Evolutionary conservation across 2,113 vertebrate species (phyloP), one percentile per base, ranked within the genome.

Genomic region (Pungitius pungitius): DNA sequence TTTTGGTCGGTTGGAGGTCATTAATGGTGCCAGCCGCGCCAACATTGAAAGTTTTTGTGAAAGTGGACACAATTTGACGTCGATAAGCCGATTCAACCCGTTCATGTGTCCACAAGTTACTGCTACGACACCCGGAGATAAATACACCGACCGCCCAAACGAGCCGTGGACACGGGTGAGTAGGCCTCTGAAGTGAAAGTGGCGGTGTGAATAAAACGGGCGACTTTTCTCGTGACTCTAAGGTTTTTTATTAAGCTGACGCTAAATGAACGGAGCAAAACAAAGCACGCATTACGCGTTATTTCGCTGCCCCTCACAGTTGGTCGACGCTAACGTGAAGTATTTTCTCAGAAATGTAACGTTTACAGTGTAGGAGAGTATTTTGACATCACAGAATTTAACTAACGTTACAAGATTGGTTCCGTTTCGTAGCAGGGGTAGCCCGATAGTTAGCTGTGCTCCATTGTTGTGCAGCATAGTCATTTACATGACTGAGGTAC

Each of bases 41-140:
- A 89, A 78, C 61, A 43, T 88, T 77, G 84, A 90, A 89, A 81
- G 70, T 84, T 66, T 62, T 0, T 27, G 57, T 65, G 85, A 86
- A 83, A 88, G 80, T 73, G 26, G 27, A 73, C 17, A 8, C 30
- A 1, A 8, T 3, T 0, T 22, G 33, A 39, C 18, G 55, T 42
- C 35, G 12, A 33, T 13, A 8, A 26, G 52, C 17, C 24, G 27
- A 55, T 14, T 1, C 52, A 6, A 24, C 8, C 20, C 27, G 42
- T 15, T 7, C 49, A 15, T 2, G n/a, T 12, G 22, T 37, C 33
- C 1, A 2, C 9, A 67, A 60, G 14, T 20, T 51, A 3, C 18
- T 1, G 1, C 37, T 14, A 26, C 24, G 9, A 33, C 37, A 20
- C 20, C 24, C 3, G 6, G n/a, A 18, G 18, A 33, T 14, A 4